phyloP scores from a whole-genome alignment of 1,140 invertebrate genomes.

The Cydia splendana region DNA sequence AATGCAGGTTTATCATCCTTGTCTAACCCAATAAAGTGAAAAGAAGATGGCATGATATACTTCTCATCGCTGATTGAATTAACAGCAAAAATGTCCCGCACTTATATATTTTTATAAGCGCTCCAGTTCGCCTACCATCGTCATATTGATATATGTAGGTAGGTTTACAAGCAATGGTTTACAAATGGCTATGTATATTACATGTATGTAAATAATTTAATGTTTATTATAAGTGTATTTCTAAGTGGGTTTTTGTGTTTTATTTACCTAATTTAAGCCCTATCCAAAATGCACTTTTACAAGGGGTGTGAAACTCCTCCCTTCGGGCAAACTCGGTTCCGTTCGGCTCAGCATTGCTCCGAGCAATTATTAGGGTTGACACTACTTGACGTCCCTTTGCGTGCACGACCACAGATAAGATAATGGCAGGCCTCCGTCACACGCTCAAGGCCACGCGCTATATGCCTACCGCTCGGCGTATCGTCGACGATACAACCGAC shows the following conservation, averaged over 20 bases:
- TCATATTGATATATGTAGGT: slow-evolving; percentile 58
- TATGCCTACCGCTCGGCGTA: too few relatives aligned
- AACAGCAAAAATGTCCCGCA: slow-evolving; percentile 46
- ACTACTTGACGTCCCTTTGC: too few relatives aligned
- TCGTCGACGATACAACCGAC: too few relatives aligned
- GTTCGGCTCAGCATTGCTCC: too few relatives aligned
- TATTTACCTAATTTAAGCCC: slow-evolving; percentile 40
- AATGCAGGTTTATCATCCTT: background rate
- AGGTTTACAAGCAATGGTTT: slow-evolving; percentile 59
- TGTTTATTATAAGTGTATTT: slow-evolving; percentile 65
- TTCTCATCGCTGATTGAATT: background rate
- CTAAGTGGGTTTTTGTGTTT: slow-evolving; percentile 63
- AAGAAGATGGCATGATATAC: background rate
- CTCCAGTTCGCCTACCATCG: slow-evolving; percentile 51
- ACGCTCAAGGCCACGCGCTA: too few relatives aligned
- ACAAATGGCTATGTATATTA: slow-evolving; percentile 65
- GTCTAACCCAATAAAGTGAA: background rate
- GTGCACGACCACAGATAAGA: too few relatives aligned
- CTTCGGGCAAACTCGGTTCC: too few relatives aligned
- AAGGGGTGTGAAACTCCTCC: too few relatives aligned
- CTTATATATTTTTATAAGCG: slow-evolving; percentile 65
- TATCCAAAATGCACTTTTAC: background rate
- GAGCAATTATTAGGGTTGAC: too few relatives aligned
- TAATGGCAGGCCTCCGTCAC: too few relatives aligned
- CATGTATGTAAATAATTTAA: slow-evolving; percentile 55